Percentiles rank a stretch among this genome's conserved stretches.
Conservation (phyloP, 2,888 invertebrate species). For the Drosophila prostipennis region DNA sequence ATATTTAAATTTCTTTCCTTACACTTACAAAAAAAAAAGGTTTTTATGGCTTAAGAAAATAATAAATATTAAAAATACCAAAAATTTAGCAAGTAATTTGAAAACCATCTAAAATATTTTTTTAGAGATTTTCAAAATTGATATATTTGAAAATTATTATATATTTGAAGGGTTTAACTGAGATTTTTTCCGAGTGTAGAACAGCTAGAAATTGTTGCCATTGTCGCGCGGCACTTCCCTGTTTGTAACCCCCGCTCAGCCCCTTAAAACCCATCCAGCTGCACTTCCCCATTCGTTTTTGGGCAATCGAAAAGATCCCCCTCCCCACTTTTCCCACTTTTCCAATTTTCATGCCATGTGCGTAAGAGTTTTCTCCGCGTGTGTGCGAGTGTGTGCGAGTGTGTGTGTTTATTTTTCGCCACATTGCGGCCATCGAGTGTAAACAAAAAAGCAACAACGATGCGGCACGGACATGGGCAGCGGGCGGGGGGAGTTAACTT, state of each 20-base stretch:
- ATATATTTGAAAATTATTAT: too few species aligned
- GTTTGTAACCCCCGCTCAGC: background rate
- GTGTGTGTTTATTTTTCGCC: constrained; percentile 66
- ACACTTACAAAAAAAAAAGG: constrained; percentile 3
- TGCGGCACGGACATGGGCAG: constrained; percentile 3
- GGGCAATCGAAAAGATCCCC: constrained; percentile 61
- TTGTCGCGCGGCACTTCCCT: constrained; percentile 24
- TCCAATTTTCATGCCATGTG: constrained; percentile 27
- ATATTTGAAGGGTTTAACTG: too few species aligned
- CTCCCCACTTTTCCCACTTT: constrained; percentile 14
- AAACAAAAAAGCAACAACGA: constrained; percentile 61
- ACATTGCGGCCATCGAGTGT: constrained; percentile 54
- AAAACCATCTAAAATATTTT: too few species aligned
- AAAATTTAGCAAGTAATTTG: too few species aligned
- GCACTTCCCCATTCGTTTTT: constrained; percentile 42
- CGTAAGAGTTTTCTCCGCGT: constrained; percentile 33
- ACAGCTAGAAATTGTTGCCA: constrained; percentile 64
- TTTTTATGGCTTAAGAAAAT: background rate
- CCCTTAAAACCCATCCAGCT: constrained; percentile 3
- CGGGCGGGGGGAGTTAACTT: constrained; percentile 3
- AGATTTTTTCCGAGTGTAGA: constrained; percentile 23
- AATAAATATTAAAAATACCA: too few species aligned
- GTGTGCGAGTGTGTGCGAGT: constrained; percentile 30
- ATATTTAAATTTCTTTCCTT: constrained; percentile 50
- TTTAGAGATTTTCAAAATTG: too few species aligned